phyloP scores from a whole-genome alignment of 2,888 invertebrate species.

The Protula sp. region DNA sequence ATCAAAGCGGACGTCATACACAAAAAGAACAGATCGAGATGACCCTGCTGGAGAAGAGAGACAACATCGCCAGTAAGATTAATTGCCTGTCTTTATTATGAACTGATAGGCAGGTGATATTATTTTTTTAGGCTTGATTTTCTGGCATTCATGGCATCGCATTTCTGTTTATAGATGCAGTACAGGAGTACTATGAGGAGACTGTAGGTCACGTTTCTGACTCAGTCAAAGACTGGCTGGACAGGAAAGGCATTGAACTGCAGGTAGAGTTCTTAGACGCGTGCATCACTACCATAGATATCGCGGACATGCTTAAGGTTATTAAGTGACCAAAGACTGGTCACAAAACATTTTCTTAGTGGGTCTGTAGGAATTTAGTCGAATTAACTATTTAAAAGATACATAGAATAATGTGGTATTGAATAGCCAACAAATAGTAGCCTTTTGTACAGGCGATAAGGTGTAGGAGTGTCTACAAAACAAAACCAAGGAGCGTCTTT shows the following conservation, averaged over 20 bases:
- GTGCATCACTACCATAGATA: background rate
- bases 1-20: background rate
- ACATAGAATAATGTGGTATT: no score
- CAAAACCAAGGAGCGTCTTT: background rate
- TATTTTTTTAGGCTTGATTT: no score
- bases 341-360: no score
- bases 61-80: background rate
- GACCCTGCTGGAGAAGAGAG: background rate
- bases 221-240: background rate
- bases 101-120: no score
- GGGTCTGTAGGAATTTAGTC: no score
- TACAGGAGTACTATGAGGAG: background rate
- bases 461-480: background rate
- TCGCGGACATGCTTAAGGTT: background rate
- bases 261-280: background rate
- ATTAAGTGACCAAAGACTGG: no score
- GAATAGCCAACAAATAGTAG: no score
- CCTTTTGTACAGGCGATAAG: background rate
- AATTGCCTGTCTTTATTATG: no score
- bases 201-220: background rate
- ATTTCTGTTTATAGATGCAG: background rate
- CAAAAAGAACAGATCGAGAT: background rate
- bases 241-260: background rate
- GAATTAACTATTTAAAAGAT: no score
- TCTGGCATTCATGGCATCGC: no score